A percentile compares a stretch with the other conserved stretches of the same genome.
phyloP scores from a whole-genome alignment of 2,113 vertebrate species.

The Macrotis lagotis region DNA sequence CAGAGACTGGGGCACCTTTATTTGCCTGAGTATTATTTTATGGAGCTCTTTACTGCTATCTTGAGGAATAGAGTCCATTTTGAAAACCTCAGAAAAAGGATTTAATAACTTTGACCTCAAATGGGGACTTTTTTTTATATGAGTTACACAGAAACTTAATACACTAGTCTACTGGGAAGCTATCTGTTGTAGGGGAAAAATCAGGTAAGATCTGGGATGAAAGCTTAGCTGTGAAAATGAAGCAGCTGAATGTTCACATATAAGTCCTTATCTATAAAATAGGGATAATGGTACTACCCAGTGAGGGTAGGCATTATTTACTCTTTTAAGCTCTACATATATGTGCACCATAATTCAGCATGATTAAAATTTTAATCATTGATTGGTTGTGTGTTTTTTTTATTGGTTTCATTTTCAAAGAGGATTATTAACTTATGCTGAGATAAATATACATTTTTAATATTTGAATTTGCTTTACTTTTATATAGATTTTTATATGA shows the following conservation, averaged over 20 bases:
- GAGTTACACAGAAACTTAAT: neutral
- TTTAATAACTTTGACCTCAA: neutral
- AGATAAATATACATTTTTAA: conserved; percentile 26
- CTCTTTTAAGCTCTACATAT: neutral
- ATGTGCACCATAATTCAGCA: neutral
- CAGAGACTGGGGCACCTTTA: neutral
- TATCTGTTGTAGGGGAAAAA: conserved; percentile 31
- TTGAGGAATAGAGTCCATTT: conserved; percentile 7
- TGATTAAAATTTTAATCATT: conserved; percentile 5
- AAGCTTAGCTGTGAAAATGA: neutral
- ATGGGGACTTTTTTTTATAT: neutral
- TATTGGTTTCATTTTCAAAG: conserved; percentile 56
- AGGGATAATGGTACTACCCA: neutral
- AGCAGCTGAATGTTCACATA: neutral
- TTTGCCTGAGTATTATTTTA: neutral
- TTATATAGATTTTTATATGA: neutral
- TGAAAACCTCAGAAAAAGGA: neutral
- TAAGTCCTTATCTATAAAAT: neutral
- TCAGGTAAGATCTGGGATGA: conserved; percentile 4
- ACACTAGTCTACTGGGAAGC: neutral
- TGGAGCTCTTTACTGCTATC: neutral
- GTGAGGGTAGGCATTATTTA: neutral
- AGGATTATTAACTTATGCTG: conserved; percentile 48
- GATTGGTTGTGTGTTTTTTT: conserved; percentile 23
- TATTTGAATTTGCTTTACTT: conserved; percentile 46